A percentile compares a stretch with the other conserved stretches of the same genome.
These are phyloP conservation scores for Podiceps cristatus DNA, from an alignment of 2,113 vertebrate genomes.

Conservation along the genomic window DNA sequence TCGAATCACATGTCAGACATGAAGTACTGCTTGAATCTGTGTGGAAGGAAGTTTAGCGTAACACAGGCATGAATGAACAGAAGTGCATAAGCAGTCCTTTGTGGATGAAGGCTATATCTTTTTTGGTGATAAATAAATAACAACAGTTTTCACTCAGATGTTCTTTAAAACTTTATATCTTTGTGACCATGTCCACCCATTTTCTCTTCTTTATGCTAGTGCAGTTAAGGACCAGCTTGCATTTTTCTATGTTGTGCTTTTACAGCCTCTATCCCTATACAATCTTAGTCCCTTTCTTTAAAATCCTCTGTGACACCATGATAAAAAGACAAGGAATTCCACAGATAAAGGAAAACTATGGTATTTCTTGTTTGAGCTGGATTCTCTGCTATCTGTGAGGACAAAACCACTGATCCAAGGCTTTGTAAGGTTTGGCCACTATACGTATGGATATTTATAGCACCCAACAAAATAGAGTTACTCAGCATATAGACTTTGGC, in stretches of 20 bases:
- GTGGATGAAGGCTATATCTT: neutral
- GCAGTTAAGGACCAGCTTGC: neutral
- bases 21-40: neutral
- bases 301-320: neutral
- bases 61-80: neutral
- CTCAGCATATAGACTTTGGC: neutral
- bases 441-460: neutral
- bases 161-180: neutral
- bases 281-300: neutral
- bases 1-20: accelerated
- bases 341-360: neutral
- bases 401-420: neutral
- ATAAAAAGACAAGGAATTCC: neutral
- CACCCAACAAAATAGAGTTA: neutral
- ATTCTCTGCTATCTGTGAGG: neutral
- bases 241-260: neutral
- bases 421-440: accelerated
- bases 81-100: neutral
- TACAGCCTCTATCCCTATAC: neutral
- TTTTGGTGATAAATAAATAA: neutral
- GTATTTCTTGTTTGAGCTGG: neutral
- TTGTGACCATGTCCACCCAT: neutral
- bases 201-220: neutral
- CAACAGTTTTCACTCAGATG: neutral
- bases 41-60: neutral